Evolutionary conservation across 2,888 invertebrate species (phyloP), one percentile per base, ranked within the genome.

Genomic region (Amiota minor): DNA sequence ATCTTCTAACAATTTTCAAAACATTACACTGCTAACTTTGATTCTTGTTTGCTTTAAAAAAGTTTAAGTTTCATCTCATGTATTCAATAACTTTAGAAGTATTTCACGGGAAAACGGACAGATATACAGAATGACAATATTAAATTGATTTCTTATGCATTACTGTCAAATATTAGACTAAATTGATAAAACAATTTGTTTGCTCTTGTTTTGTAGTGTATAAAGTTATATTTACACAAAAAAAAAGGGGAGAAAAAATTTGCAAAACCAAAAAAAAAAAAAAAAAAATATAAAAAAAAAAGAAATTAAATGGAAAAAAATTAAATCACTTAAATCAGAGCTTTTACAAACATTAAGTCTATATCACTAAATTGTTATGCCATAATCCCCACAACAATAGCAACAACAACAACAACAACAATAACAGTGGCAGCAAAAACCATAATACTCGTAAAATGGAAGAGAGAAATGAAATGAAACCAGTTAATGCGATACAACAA

Each of bases 341-440:
- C n/a, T 9, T 50, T 59, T 59, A 20, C 59, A 18, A 20, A 20
- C 23, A 18, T 59, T 59, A 11, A 59, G 20, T 20, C 53, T 53
- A 14, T 53, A n/a, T 9, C 23, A 20, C 72, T 74, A 72, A 78
- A 78, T 74, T 75, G 74, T 72, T 72, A 16, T 71, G 18, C 49
- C 62, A 70, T 77, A 77, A 83, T 75, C 80, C 77, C 76, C 76
- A 75, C 76, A 75, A 79, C 35, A 35, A 6, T 6, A 35, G 6
- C 35, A 35, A 75, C 65, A 59, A 23, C 55, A 55, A 53, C 23
- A 72, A 65, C 64, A 73, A 75, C 68, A 76, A 73, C 62, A 74
- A 47, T 18, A 16, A 46, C 61, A 35, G n/a, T n/a, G n/a, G 49
- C 68, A 62, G 56, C 18, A 50, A 50, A 50, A 50, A 50, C 2